Percentiles rank a stretch among this genome's conserved stretches.
phyloP scores from a whole-genome alignment of 2,113 vertebrate genomes.

The Amia ocellicauda region DNA sequence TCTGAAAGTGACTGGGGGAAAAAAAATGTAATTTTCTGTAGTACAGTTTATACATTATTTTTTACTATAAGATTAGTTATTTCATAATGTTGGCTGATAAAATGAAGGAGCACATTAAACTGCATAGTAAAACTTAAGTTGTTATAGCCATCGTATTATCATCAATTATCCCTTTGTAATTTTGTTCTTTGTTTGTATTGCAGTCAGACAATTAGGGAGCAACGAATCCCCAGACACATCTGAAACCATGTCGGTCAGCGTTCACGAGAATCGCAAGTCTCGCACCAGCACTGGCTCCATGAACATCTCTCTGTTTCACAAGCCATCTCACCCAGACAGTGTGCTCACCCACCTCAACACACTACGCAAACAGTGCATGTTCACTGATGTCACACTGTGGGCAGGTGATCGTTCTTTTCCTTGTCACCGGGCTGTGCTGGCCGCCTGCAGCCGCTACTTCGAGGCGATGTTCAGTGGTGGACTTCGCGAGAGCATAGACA shows the following conservation, averaged over 20 bases:
- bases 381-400: conserved; percentile 91
- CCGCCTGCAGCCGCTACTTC: conserved; percentile 91
- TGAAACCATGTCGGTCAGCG: conserved; percentile 83
- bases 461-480: conserved; percentile 96
- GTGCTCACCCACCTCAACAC: conserved; percentile 87
- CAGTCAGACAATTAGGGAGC: conserved; percentile 37
- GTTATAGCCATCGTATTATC: no score
- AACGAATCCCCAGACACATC: conserved; percentile 43
- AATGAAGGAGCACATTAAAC: no score
- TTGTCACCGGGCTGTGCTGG: conserved; percentile 87
- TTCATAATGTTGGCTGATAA: no score
- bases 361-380: conserved; percentile 85
- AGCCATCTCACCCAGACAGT: conserved; percentile 86
- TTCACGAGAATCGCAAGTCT: conserved; percentile 92
- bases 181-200: no score
- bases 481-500: conserved; percentile 83
- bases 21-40: no score
- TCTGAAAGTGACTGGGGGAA: no score
- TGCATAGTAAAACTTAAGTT: no score
- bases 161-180: no score
- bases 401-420: conserved; percentile 85
- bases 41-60: no score
- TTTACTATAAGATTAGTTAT: no score
- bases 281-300: conserved; percentile 86
- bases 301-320: conserved; percentile 91